Evolutionary conservation across 2,888 invertebrate species (phyloP).

Genomic region (Apodemia duryi): DNA sequence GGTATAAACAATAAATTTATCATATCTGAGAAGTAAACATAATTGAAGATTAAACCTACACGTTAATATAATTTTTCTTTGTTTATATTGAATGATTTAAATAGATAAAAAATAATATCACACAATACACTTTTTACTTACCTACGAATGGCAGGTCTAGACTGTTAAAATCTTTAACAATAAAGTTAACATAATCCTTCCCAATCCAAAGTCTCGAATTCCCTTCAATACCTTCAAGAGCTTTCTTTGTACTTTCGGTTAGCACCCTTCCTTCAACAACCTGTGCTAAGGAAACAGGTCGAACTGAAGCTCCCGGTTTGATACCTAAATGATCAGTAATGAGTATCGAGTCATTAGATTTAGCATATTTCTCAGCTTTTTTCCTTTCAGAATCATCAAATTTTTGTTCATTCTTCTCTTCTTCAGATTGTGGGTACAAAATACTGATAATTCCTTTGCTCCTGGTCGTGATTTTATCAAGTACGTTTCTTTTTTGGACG

Average conservation of each 20-base stretch:
- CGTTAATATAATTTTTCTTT: too few relatives aligned
- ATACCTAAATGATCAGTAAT: constrained; percentile 55
- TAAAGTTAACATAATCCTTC: constrained; percentile 97
- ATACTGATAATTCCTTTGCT: constrained; percentile 71
- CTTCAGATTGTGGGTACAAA: constrained; percentile 66
- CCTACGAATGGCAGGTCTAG: constrained; percentile 90
- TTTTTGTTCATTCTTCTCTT: constrained; percentile 61
- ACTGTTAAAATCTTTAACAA: constrained; percentile 95
- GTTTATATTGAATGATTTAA: too few relatives aligned
- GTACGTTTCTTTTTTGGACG: constrained; percentile 57
- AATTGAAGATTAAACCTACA: too few relatives aligned
- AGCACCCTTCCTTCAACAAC: constrained; percentile 61
- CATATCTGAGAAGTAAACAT: too few relatives aligned
- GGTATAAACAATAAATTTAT: too few relatives aligned
- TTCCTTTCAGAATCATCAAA: constrained; percentile 66
- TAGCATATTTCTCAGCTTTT: constrained; percentile 69
- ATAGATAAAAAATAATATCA: too few relatives aligned
- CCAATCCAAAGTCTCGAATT: constrained; percentile 95
- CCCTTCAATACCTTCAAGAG: constrained; percentile 73
- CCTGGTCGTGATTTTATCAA: constrained; percentile 64
- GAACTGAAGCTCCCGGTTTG: constrained; percentile 42
- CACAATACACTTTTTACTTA: constrained; percentile 38
- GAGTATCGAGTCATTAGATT: constrained; percentile 61
- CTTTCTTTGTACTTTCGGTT: constrained; percentile 57
- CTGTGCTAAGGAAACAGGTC: constrained; percentile 60